phyloP scores from a whole-genome alignment of 2,888 invertebrate species.

The Ischnura elegans region DNA sequence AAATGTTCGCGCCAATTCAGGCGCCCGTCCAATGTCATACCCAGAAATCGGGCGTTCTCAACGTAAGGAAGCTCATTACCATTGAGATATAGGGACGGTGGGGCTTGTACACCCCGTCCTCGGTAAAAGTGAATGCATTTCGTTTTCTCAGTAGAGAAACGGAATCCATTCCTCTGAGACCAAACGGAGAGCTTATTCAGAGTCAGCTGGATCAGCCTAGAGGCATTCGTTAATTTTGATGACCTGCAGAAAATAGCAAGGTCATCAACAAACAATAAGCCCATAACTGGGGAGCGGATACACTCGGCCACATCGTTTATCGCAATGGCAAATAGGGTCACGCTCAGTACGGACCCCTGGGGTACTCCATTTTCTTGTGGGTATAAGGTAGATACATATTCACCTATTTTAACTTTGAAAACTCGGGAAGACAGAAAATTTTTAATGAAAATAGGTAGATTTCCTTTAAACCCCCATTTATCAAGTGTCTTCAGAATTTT shows the following conservation, averaged over 20 bases:
- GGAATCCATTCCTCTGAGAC: background rate
- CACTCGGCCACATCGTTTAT: background rate
- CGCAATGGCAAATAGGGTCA: background rate
- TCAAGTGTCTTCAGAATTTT: background rate
- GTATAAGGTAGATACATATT: background rate
- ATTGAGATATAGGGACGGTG: background rate
- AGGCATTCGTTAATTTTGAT: background rate
- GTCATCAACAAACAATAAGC: background rate
- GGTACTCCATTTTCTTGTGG: background rate
- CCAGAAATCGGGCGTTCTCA: background rate
- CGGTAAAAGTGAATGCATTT: background rate
- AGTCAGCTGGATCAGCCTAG: background rate
- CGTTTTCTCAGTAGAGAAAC: background rate
- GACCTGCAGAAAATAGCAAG: background rate
- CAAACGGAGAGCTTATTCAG: background rate
- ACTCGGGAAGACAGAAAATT: background rate
- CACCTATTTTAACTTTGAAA: background rate
- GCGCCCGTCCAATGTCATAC: background rate
- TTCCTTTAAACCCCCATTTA: background rate
- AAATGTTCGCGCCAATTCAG: background rate
- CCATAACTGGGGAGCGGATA: background rate
- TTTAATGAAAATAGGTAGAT: background rate
- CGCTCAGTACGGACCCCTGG: background rate
- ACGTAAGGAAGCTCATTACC: background rate
- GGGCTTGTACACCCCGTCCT: background rate